Evolutionary conservation across 1,140 invertebrate genomes (phyloP).

Genomic region (Eupeodes corollae): DNA sequence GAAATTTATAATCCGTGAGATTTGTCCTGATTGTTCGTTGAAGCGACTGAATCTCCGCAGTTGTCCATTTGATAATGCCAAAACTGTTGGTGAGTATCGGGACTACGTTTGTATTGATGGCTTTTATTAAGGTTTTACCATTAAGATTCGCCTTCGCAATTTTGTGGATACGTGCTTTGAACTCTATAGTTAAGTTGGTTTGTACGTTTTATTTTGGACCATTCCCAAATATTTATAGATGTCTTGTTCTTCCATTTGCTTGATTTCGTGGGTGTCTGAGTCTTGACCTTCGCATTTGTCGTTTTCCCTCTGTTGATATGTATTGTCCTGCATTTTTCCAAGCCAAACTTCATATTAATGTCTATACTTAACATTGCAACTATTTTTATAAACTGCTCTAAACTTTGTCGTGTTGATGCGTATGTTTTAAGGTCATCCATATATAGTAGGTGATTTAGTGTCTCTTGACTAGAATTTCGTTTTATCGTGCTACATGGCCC

Average conservation of each 20-base stretch:
- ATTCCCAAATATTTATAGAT: not conserved
- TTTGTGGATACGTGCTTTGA: not conserved
- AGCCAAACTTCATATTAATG: not conserved
- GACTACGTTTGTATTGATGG: not conserved
- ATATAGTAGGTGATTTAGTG: not conserved
- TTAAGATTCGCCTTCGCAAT: not conserved
- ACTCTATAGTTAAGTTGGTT: not conserved
- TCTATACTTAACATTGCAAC: not conserved
- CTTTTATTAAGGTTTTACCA: not conserved
- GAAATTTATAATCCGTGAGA: not conserved
- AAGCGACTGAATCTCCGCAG: not conserved
- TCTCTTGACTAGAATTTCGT: not conserved
- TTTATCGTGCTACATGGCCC: not conserved
- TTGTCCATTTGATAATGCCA: not conserved
- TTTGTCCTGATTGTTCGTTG: not conserved
- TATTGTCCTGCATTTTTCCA: not conserved
- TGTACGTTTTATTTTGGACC: not conserved
- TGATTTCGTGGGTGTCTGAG: not conserved
- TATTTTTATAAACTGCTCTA: not conserved
- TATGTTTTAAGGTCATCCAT: too few relatives aligned
- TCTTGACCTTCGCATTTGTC: not conserved
- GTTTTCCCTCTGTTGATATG: not conserved
- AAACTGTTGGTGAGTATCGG: not conserved
- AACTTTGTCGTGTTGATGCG: not conserved
- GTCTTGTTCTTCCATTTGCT: not conserved